Base-by-base conservation (phyloP, 2,113 vertebrate genomes). In the Rhinolophus sinicus region DNA sequence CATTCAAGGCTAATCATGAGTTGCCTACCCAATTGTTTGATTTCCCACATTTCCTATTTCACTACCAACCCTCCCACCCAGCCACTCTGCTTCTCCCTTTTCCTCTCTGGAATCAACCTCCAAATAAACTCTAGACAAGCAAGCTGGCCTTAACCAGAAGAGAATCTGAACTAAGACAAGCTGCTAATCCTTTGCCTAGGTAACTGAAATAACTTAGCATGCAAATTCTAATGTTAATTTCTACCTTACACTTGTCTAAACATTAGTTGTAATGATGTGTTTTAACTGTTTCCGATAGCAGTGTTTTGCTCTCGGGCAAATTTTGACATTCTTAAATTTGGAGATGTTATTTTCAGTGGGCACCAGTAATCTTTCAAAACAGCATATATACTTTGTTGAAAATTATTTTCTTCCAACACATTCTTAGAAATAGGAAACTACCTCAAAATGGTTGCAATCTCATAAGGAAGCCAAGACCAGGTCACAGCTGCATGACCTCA, bases 401-500 rank as follows among this genome's bases (percentile, higher is more conserved):
- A 54, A n/a, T 65, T 76, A 75, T 76, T 80, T 95, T 81, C 50
- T 52, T 69, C 8, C 84, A 97, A 78, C 24, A 93, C 26, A 70
- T 85, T 95, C 95, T 97, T 98, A 97, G 75, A 62, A 90, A 92
- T 44, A 94, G 33, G 16, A 62, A 96, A 73, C 13, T 7, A 91
- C 33, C 38, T 44, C 12, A 75, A 92, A 94, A 73, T 73, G 13
- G 28, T 56, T 65, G 26, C 52, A 96, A 70, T 78, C 26, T 0
- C 38, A 90, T 70, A 77, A 18, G 6, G 77, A 50, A 97, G 96
- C 92, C 96, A 98, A 98, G 78, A 52, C 0, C 1, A 96, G 54
- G 70, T 33, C 83, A 81, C 93, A 98, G 97, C 96, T 98, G 96
- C 81, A 88, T 84, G 90, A 97, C 96, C 97, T 76, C 9, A 72